A percentile compares a stretch with the other conserved stretches of the same genome.
Conservation (phyloP, 2,888 invertebrate genomes). For the Synanthedon andrenaeformis region DNA sequence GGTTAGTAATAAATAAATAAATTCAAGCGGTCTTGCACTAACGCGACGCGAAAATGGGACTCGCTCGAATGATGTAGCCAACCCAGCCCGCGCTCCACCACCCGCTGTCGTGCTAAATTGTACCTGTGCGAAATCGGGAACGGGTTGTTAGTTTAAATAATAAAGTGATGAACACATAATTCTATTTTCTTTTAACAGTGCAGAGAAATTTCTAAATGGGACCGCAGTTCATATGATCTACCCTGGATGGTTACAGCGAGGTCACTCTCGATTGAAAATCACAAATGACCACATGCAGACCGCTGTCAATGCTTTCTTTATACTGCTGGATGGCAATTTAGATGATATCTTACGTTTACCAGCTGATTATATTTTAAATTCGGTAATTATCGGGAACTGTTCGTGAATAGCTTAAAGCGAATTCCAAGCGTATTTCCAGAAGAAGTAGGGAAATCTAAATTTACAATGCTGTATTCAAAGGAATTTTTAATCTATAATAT, state of each 20-base stretch:
- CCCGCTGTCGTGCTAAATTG: no score
- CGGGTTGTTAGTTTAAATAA: no score
- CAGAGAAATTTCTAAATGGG: conserved; percentile 34
- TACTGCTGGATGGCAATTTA: conserved; percentile 35
- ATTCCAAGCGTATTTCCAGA: background rate
- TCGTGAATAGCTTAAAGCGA: background rate
- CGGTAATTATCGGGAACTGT: conserved; percentile 48
- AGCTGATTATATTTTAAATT: conserved; percentile 34
- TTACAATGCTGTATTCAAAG: background rate
- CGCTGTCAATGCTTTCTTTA: conserved; percentile 50
- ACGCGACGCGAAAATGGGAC: no score
- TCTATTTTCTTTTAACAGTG: background rate
- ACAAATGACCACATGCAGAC: conserved; percentile 54
- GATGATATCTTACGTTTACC: conserved; percentile 38
- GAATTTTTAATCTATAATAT: background rate
- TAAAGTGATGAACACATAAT: no score
- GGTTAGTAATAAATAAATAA: no score
- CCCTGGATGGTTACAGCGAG: conserved; percentile 29
- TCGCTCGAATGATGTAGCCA: no score
- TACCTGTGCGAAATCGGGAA: no score
- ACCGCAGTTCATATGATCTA: conserved; percentile 37
- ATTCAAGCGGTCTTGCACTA: no score
- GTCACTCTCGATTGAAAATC: conserved; percentile 29
- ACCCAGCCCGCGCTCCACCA: no score
- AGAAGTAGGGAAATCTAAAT: background rate